Evolutionary conservation across 2,113 vertebrate genomes (phyloP).

Genomic region (Paradisaea rubra): DNA sequence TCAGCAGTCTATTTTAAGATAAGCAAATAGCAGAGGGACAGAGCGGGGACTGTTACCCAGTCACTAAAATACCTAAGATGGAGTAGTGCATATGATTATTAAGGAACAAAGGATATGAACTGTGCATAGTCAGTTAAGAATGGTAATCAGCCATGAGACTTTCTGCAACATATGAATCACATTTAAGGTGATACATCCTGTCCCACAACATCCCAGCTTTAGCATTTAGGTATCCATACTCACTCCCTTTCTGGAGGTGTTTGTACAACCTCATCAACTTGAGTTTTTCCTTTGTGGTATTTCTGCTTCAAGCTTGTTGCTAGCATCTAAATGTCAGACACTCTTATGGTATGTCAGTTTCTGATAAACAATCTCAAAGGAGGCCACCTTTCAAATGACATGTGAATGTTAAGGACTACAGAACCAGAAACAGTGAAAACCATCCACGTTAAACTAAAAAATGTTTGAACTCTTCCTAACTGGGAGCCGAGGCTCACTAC

Average conservation of each 20-base stretch:
- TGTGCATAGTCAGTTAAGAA: background rate
- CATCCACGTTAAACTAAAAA: background rate
- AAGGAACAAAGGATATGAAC: background rate
- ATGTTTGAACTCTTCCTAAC: background rate
- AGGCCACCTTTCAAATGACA: background rate
- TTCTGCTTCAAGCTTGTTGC: background rate
- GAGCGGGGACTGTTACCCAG: background rate
- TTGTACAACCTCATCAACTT: background rate
- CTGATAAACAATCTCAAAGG: background rate
- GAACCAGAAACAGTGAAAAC: background rate
- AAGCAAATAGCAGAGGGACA: background rate
- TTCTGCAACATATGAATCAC: background rate
- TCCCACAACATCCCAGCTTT: background rate
- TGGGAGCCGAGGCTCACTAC: background rate
- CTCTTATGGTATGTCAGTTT: background rate
- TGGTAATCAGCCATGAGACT: background rate
- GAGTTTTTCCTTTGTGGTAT: background rate
- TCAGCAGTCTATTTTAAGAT: background rate
- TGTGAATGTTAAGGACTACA: background rate
- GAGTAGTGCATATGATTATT: background rate
- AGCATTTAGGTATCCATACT: background rate
- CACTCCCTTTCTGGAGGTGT: background rate
- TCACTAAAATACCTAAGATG: background rate
- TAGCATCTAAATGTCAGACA: background rate
- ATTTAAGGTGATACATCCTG: background rate